Conservation (phyloP, 2,888 invertebrate species). For the Apotomis capreana region DNA sequence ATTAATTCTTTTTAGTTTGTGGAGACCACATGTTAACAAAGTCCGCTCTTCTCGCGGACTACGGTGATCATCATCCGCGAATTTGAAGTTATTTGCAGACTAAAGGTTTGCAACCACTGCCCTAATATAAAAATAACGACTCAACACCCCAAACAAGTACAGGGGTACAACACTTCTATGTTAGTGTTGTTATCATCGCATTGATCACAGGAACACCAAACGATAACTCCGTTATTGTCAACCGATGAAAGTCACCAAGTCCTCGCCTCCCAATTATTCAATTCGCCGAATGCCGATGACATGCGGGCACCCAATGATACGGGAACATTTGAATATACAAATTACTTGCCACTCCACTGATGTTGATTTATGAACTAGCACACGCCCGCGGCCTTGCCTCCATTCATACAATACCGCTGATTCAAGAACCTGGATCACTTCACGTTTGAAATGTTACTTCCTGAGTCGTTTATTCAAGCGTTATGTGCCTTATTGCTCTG, state of each 20-base stretch:
- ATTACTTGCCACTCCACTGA: constrained; percentile 58
- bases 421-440: constrained; percentile 37
- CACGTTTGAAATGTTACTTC: constrained; percentile 32
- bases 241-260: constrained; percentile 23
- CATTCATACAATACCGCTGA: constrained; percentile 35
- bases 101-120: too few relatives aligned
- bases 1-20: too few relatives aligned
- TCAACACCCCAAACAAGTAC: background rate
- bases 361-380: constrained; percentile 55
- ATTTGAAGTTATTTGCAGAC: too few relatives aligned
- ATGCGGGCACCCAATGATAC: constrained; percentile 63
- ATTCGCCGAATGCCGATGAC: constrained; percentile 56
- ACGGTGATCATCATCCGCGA: too few relatives aligned
- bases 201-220: constrained; percentile 9
- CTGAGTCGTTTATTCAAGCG: constrained; percentile 8
- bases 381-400: constrained; percentile 40
- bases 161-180: too few relatives aligned
- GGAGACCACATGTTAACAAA: too few relatives aligned
- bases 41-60: too few relatives aligned
- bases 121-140: background rate
- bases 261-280: constrained; percentile 54
- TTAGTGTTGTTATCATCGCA: background rate
- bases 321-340: constrained; percentile 60
- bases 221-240: constrained; percentile 26
- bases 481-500: constrained; percentile 20